A percentile compares a stretch with the other conserved stretches of the same genome.
Evolutionary conservation across 2,113 vertebrate species (phyloP).

Genomic region (Leptobrachium leishanense): DNA sequence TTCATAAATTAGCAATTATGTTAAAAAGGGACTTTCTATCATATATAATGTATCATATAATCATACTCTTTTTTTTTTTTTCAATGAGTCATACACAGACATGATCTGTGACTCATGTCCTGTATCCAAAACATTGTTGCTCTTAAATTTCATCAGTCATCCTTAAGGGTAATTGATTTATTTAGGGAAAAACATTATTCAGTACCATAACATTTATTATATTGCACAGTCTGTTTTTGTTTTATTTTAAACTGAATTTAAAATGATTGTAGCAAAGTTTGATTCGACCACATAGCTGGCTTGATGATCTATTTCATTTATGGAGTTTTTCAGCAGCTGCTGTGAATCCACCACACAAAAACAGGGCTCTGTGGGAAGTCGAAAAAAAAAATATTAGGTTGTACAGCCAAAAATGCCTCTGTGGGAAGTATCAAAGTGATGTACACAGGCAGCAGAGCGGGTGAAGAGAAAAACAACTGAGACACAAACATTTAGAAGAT

Average conservation of each 20-base stretch:
- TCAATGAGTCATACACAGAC: slow-evolving; percentile 44
- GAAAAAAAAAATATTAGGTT: slow-evolving; percentile 23
- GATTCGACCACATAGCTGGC: slow-evolving; percentile 10
- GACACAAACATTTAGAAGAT: slow-evolving; percentile 15
- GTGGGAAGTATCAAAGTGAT: slow-evolving; percentile 38
- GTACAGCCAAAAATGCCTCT: slow-evolving; percentile 37
- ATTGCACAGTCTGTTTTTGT: neutral
- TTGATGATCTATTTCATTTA: slow-evolving; percentile 13
- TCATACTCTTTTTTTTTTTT: slow-evolving; percentile 38
- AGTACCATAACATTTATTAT: slow-evolving; percentile 28
- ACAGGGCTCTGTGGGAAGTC: slow-evolving; percentile 38
- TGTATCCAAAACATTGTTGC: slow-evolving; percentile 46
- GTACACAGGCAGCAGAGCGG: slow-evolving; percentile 8
- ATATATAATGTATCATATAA: slow-evolving; percentile 8
- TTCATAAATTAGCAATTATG: slow-evolving; percentile 44
- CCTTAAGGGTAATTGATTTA: slow-evolving; percentile 35
- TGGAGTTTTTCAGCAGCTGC: slow-evolving; percentile 28
- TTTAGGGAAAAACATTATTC: slow-evolving; percentile 41
- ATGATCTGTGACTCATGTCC: slow-evolving; percentile 49
- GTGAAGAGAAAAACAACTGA: slow-evolving; percentile 16
- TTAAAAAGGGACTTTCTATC: slow-evolving; percentile 45
- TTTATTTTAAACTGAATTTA: slow-evolving; percentile 4
- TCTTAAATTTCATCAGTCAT: slow-evolving; percentile 43
- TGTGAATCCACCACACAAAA: slow-evolving; percentile 27
- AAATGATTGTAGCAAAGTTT: neutral